Evolutionary conservation across 2,797 vertebrate species (phyloP), one percentile per base, ranked within the genome.

Genomic region (Astyanax mexicanus): DNA sequence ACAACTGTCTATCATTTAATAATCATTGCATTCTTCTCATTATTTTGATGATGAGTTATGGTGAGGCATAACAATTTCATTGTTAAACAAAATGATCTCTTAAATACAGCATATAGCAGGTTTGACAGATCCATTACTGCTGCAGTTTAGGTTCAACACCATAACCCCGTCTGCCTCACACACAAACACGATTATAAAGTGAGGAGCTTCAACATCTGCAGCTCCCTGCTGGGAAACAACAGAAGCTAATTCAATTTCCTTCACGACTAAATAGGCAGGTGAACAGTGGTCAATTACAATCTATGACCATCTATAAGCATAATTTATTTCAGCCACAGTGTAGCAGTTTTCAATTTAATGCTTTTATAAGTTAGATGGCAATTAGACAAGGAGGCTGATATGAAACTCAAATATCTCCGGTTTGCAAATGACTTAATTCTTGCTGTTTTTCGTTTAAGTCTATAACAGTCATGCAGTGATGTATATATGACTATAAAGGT

Each of bases 251-350:
- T 83, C 40, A 78, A 76, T 81, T 84, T 80, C 54, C 45, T 67
- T 64, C 35, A 42, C 69, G 69, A 73, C 51, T 67, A 77, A 84
- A 82, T 75, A 79, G 57, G 29, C 70, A 75, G 67, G 81, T 83
- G 78, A 83, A 72, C 67, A 67, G 72, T 37, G 75, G 78, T 82
- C 77, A 85, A 69, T 83, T 80, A 69, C 68, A 76, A 72, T 81
- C 65, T 83, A 66, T 76, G 73, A 83, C 80, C 52, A 75, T 79
- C 75, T 74, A 73, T 52, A 82, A 80, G 80, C 69, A 79, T 69
- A 72, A 77, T 79, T 79, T 55, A 81, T 81, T 81, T 78, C 60
- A 79, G 51, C 68, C 70, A 68, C 79, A 70, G 69, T 75, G 54
- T 55, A 82, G 78, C 71, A 71, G 67, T 64, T 83, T 79, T 66